Base-by-base conservation (phyloP, 1,140 invertebrate genomes). In the Heliconius congener region DNA sequence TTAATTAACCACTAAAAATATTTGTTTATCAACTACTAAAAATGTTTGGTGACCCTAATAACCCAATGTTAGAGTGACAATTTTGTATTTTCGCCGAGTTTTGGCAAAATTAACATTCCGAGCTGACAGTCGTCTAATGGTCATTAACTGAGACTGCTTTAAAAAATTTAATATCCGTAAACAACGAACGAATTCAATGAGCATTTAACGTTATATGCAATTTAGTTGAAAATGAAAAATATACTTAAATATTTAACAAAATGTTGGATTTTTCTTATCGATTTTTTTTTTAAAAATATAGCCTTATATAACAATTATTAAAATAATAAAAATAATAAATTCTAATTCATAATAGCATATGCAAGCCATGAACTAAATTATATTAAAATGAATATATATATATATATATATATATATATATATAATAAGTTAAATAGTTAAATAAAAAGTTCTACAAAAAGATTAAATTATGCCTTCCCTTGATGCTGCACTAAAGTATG, bases 141-240 rank as follows among this genome's bases (percentile, higher is more conserved):
- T 66, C 23, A 66, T 66, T 66, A 23, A 66, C 57, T 66, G 57
- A 66, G 57, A 66, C 11, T 16, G 23, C 23, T 66, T 66, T 27
- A 66, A 66, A 66, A 66, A 9, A 66, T 16, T 66, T 30, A 16
- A 66, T 66, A 66, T 66, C 23, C 57, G 57, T 66, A 66, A 66
- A 66, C 57, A 66, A 66, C 57, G 23, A 66, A 27, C 57, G 23
- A 66, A 27, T 66, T 66, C 57, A 66, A 66, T 66, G 57, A 27
- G 30, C 0, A 66, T 16, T 30, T 66, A 66, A 27, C 57, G 23
- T 27, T 66, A 13, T 13, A 66, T 30, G 11, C 57, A 30, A 66
- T 66, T 66, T 27, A 16, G 57, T 27, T 66, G n/a, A 1, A 16
- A 66, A 27, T 9, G 9, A 66, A 66, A 13, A 66, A 27, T 27